These are phyloP conservation scores for Cryptotis parvus DNA, from an alignment of 2,113 vertebrate genomes.

Conservation along the genomic window DNA sequence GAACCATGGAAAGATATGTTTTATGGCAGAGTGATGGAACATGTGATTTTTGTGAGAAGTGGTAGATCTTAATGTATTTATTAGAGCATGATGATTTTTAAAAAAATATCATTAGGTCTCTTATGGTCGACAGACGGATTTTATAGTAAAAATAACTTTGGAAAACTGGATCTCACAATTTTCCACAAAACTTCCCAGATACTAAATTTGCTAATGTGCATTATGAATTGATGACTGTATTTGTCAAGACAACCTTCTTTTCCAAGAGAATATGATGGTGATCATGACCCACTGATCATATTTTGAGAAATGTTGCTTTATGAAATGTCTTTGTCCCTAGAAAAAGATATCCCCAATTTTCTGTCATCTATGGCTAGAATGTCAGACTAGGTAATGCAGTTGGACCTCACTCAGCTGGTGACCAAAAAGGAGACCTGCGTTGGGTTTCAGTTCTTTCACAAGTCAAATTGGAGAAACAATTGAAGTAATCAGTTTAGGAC, in stretches of 20 bases:
- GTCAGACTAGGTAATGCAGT: background rate
- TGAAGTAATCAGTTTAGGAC: background rate
- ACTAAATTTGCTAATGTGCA: slow-evolving; percentile 5
- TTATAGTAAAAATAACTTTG: slow-evolving; percentile 38
- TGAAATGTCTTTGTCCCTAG: background rate
- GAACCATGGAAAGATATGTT: slow-evolving; percentile 10
- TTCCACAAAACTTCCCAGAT: slow-evolving; percentile 18
- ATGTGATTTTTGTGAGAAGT: slow-evolving; percentile 33
- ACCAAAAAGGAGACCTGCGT: background rate
- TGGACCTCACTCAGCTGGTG: background rate
- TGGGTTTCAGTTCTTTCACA: background rate
- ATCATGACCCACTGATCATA: background rate
- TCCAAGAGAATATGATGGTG: background rate
- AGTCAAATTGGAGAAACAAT: background rate
- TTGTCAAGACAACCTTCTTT: background rate
- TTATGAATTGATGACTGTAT: background rate
- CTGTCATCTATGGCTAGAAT: background rate
- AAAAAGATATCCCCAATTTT: background rate
- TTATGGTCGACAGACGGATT: background rate
- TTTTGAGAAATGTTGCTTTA: slow-evolving; percentile 32
- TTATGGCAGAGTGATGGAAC: slow-evolving; percentile 10
- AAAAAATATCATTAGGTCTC: slow-evolving; percentile 18
- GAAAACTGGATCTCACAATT: background rate
- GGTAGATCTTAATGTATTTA: slow-evolving; percentile 40
- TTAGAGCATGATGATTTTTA: slow-evolving; percentile 46